A percentile compares a stretch with the other conserved stretches of the same genome.
phyloP scores from a whole-genome alignment of 2,888 invertebrate genomes.

The Tetramorium bicarinatum region DNA sequence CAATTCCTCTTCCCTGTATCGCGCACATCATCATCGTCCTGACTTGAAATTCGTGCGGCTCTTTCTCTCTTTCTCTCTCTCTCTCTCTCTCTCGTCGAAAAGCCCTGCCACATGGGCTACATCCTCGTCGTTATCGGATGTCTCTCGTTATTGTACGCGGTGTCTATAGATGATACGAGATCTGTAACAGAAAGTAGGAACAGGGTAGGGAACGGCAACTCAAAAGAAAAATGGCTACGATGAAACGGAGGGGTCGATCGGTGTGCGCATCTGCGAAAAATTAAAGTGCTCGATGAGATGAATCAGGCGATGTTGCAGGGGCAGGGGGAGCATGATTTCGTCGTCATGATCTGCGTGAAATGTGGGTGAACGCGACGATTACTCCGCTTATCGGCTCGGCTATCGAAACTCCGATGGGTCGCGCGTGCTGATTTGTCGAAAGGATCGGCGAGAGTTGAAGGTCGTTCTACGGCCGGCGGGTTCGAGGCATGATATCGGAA shows the following conservation, averaged over 20 bases:
- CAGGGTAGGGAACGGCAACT: conserved; percentile 84
- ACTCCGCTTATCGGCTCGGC: background rate
- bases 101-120: conserved; percentile 63
- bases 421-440: conserved; percentile 44
- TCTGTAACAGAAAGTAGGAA: conserved; percentile 85
- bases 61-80: conserved; percentile 27
- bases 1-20: conserved; percentile 57
- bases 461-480: conserved; percentile 58
- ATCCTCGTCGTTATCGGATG: conserved; percentile 71
- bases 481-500: conserved; percentile 53
- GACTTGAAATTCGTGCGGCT: conserved; percentile 49
- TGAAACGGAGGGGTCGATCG: conserved; percentile 62
- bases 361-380: conserved; percentile 22
- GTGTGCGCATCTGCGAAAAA: conserved; percentile 57
- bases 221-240: conserved; percentile 78
- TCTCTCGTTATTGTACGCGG: conserved; percentile 57
- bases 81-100: conserved; percentile 44
- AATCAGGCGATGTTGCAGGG: background rate
- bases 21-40: conserved; percentile 61
- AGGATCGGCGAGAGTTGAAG: conserved; percentile 70
- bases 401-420: conserved; percentile 27
- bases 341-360: conserved; percentile 13
- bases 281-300: conserved; percentile 48
- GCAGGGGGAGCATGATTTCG: background rate
- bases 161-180: conserved; percentile 70